phyloP scores from a whole-genome alignment of 30 jellyfish, hydroid and myxozoan species.

The Aurelia coerulea region DNA sequence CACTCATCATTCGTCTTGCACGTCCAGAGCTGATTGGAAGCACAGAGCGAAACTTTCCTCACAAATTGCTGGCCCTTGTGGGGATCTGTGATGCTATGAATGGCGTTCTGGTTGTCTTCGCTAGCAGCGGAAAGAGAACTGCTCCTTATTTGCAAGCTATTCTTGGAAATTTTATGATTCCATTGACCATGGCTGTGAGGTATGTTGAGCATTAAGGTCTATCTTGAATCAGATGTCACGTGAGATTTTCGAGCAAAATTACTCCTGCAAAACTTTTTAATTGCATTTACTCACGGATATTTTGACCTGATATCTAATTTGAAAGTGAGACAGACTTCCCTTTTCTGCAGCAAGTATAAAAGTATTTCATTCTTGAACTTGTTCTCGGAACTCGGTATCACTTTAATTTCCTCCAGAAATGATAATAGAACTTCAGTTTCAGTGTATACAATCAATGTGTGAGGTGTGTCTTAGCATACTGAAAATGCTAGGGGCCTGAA shows the following conservation, averaged over 20 bases:
- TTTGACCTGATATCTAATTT: too few relatives aligned
- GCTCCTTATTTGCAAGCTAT: constrained; percentile 68
- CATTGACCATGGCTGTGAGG: constrained; percentile 46
- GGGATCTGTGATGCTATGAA: constrained; percentile 50
- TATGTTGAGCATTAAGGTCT: neutral
- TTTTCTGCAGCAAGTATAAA: too few relatives aligned
- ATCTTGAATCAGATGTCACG: neutral
- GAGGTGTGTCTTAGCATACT: too few relatives aligned
- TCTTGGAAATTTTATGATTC: constrained; percentile 43
- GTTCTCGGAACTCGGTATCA: too few relatives aligned
- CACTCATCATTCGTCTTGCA: neutral
- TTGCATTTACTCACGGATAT: neutral
- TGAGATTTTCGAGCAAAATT: neutral
- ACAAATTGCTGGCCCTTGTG: constrained; percentile 12
- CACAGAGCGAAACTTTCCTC: constrained; percentile 46
- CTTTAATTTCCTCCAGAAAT: too few relatives aligned
- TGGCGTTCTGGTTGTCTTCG: constrained; percentile 42
- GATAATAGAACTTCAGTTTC: too few relatives aligned
- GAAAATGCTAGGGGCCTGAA: too few relatives aligned
- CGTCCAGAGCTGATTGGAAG: constrained; percentile 7
- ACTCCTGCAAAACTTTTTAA: neutral
- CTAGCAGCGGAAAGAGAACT: constrained; percentile 72
- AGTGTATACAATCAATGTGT: too few relatives aligned
- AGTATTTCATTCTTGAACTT: too few relatives aligned
- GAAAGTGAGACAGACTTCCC: too few relatives aligned